Base-by-base conservation (phyloP, 2,888 invertebrate genomes). In the Cerastis rubricosa region DNA sequence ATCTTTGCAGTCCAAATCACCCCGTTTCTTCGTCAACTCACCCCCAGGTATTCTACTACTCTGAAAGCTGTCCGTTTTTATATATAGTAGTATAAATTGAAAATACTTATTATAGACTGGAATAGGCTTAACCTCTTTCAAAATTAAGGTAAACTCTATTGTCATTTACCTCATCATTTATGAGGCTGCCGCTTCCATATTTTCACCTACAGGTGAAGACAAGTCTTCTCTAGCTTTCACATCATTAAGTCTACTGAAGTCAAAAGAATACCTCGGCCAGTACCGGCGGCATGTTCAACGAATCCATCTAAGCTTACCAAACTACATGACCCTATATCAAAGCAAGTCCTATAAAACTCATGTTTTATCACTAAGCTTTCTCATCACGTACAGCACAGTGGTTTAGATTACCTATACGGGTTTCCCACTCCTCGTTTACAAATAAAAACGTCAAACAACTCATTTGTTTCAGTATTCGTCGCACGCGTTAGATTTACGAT, bases 401-500 rank as follows among this genome's bases (percentile, higher is more conserved):
- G 96, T 94, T 95, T 92, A 93, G 90, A 93, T 95, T 94, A 92
- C 94, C 91, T 88, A 90, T 91, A 90, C 91, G 94, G 95, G 91
- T 92, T 95, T 96, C 90, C 95, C 95, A 92, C 74, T 75, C 68
- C 75, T 78, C 89, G 90, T 89, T 85, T 79, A 85, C 85, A 85
- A 85, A 85, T 88, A 86, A 90, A 87, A 83, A 79, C 71, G 78
- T 83, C 78, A 89, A 88, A 86, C 88, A 87, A 90, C 81, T 91
- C 92, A 92, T 91, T 90, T 90, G 87, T 82, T 72, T 87, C 93
- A 90, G 81, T 80, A 95, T 93, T 93, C 95, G 81, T 81, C 57
- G 87, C 94, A 94, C 94, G 94, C 89, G 89, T 82, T 76, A 91
- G 93, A 95, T 95, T 94, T 94, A 95, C 92, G 95, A 94, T 94